Evolutionary conservation across 2,797 vertebrate species (phyloP).

Genomic region (Pachyuromys duprasi): DNA sequence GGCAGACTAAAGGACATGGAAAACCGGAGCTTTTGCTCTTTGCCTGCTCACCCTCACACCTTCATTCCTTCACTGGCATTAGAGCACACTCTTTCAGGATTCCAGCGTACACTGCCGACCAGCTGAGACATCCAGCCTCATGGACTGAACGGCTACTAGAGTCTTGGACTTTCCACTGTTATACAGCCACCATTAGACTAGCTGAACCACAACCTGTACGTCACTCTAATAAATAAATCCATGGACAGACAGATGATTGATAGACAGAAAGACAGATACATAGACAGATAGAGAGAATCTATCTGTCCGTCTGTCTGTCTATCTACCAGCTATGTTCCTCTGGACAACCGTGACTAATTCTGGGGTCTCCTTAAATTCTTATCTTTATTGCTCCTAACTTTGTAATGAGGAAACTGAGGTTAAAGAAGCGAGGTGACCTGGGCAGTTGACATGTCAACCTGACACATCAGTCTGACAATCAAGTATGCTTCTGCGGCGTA

Average conservation of each 20-base stretch:
- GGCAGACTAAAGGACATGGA: background rate
- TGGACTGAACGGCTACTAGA: background rate
- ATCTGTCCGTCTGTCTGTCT: too few relatives aligned
- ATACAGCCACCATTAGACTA: background rate
- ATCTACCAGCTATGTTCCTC: background rate
- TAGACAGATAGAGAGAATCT: too few relatives aligned
- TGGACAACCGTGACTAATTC: background rate
- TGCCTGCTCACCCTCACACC: background rate
- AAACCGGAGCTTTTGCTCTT: background rate
- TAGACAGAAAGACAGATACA: background rate
- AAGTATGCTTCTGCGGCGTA: rapidly evolving
- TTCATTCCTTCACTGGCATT: background rate
- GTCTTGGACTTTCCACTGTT: background rate
- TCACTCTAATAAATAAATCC: background rate
- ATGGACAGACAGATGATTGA: background rate
- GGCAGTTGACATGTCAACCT: too few relatives aligned
- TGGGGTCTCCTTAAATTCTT: background rate
- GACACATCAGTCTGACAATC: background rate
- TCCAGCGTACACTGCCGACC: background rate
- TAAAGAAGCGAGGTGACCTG: background rate
- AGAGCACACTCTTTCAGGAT: background rate
- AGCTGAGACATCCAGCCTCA: too few relatives aligned
- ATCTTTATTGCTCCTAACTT: background rate
- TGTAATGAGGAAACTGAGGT: background rate
- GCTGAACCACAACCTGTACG: background rate